Base-by-base conservation (phyloP, 1,140 invertebrate genomes). In the Musca domestica region DNA sequence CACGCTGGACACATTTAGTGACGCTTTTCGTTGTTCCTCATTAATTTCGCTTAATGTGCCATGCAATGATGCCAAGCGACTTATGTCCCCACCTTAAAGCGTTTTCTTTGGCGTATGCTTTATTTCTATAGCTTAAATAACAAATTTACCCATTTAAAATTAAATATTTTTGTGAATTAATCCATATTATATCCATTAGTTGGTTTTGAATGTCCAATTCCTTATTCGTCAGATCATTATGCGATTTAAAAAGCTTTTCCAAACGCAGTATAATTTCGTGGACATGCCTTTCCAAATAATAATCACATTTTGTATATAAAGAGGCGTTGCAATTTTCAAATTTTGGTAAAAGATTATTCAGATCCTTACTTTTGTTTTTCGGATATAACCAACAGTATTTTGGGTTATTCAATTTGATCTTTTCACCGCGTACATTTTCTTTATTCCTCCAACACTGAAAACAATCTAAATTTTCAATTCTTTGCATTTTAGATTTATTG, bases 261-360 rank as follows among this genome's bases (percentile, higher is more conserved):
- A 70, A 63, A 17, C 46, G 5, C n/a, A 70, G 2, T 27, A 70
- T 49, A 27, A 64, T 19, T 7, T 67, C 48, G 10, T 58, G 66
- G 5, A 48, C 65, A 47, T 34, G 52, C 6, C 25, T 51, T 48
- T 70, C 69, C n/a, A 70, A 41, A 47, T 34, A 52, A 17, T 58
- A 67, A 64, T 70, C 69, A 15, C 69, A 70, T 54, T 67, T 64
- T 4, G 69, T 70, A 51, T 70, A 70, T 22, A 70, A 47, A 17
- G 34, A 41, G 34, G 69, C 54, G 15, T 70, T 22, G 30, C 54
- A 67, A 19, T 70, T 22, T 1, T 70, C 69, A 56, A 64, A 70
- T 48, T 64, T 70, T 10, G 65, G 65, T 51, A 64, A 6, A 0
- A 63, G n/a, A 30, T 69, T 14, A 15, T 67, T 47, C 20, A 63